Evolutionary conservation across 2,888 invertebrate genomes (phyloP).

Genomic region (Loripinus fragilis): DNA sequence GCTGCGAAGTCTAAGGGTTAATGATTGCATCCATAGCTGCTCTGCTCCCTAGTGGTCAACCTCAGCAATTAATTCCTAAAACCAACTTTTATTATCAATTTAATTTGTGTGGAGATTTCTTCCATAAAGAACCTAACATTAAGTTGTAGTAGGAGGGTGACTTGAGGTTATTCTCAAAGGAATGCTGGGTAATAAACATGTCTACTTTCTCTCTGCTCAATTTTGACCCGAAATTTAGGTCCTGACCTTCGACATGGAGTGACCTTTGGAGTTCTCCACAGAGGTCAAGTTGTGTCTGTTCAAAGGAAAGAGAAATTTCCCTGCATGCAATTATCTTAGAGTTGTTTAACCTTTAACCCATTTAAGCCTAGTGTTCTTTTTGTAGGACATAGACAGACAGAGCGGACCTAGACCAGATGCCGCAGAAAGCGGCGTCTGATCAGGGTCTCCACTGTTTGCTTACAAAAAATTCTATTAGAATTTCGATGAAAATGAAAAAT

Average conservation of each 20-base stretch:
- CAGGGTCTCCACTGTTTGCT: too few species aligned
- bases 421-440: too few species aligned
- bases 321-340: neutral
- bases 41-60: conserved; percentile 4
- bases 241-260: conserved; percentile 40
- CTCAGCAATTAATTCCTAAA: conserved; percentile 1
- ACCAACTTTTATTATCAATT: conserved; percentile 50
- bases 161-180: conserved; percentile 58
- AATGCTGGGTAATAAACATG: conserved; percentile 54
- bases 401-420: too few species aligned
- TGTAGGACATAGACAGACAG: too few species aligned
- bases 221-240: conserved; percentile 58
- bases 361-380: too few species aligned
- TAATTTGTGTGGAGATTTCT: conserved; percentile 58
- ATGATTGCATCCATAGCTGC: conserved; percentile 5
- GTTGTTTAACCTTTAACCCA: too few species aligned
- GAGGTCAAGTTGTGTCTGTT: neutral
- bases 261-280: conserved; percentile 20
- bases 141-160: conserved; percentile 43
- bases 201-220: conserved; percentile 51
- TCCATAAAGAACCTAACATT: conserved; percentile 29
- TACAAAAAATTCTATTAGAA: too few species aligned
- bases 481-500: too few species aligned
- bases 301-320: conserved; percentile 9
- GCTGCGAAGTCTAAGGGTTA: too few species aligned